These are phyloP conservation scores for Hypotaenidia philippensis DNA, from an alignment of 2,797 vertebrate species.

Conservation along the genomic window DNA sequence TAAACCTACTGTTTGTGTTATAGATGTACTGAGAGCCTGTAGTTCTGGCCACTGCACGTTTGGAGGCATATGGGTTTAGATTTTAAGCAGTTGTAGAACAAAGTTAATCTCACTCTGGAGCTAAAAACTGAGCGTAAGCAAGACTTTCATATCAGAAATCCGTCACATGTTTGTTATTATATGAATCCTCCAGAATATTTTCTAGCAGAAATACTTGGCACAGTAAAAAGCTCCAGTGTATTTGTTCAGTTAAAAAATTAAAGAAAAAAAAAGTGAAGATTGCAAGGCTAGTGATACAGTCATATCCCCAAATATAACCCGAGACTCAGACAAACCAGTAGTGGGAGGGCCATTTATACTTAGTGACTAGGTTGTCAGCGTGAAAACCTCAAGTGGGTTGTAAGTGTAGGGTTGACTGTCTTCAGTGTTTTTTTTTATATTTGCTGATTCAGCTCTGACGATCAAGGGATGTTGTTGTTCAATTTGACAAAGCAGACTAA, in stretches of 20 bases:
- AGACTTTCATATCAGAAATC: conserved; percentile 34
- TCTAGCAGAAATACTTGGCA: conserved; percentile 57
- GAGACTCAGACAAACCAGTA: conserved; percentile 75
- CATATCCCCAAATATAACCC: conserved; percentile 68
- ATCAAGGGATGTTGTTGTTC: conserved; percentile 70
- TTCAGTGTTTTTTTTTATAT: conserved; percentile 68
- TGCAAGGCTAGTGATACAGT: conserved; percentile 53
- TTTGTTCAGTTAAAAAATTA: conserved; percentile 24
- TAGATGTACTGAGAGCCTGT: neutral
- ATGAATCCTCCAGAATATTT: conserved; percentile 11
- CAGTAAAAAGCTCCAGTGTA: conserved; percentile 39
- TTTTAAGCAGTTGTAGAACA: conserved; percentile 13
- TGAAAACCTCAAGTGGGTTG: conserved; percentile 81
- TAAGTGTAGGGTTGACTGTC: conserved; percentile 78
- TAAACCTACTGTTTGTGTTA: neutral
- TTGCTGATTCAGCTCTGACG: conserved; percentile 81
- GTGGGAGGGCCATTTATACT: conserved; percentile 80
- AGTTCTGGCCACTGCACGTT: neutral
- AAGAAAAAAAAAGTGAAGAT: conserved; percentile 13
- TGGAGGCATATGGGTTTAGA: neutral
- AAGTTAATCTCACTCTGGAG: conserved; percentile 5
- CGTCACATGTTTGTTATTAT: conserved; percentile 56
- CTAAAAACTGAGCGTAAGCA: neutral
- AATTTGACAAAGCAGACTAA: conserved; percentile 70
- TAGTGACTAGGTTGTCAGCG: conserved; percentile 69